A percentile compares a stretch with the other conserved stretches of the same genome.
Evolutionary conservation across 2,797 vertebrate genomes (phyloP).

Genomic region (Acrossocheilus wenchowensis): DNA sequence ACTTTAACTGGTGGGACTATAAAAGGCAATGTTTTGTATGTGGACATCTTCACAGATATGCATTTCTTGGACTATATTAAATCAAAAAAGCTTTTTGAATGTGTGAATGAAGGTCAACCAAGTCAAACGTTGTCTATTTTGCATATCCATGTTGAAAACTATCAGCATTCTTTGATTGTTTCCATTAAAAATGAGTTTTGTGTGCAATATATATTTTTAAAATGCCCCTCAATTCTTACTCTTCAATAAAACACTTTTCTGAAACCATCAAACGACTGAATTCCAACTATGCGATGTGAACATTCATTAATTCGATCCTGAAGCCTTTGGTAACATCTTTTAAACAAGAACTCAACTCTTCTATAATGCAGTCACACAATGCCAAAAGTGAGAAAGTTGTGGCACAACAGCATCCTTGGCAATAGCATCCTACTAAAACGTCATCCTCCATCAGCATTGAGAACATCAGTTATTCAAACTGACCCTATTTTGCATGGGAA

Average conservation of each 20-base stretch:
- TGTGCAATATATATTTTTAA: neutral
- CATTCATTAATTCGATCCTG: conserved; percentile 79
- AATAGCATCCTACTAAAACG: conserved; percentile 35
- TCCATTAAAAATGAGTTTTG: conserved; percentile 1
- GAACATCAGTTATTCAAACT: conserved; percentile 43
- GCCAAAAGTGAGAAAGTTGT: conserved; percentile 56
- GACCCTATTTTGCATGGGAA: conserved; percentile 52
- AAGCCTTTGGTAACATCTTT: conserved; percentile 80
- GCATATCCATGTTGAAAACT: neutral
- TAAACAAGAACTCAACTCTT: conserved; percentile 35
- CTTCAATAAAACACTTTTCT: conserved; percentile 23
- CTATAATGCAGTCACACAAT: conserved; percentile 48
- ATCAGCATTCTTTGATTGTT: conserved; percentile 33
- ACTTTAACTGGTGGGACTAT: conserved; percentile 13
- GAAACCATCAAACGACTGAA: conserved; percentile 41
- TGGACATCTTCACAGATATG: conserved; percentile 54
- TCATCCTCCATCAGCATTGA: conserved; percentile 32
- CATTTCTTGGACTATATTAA: conserved; percentile 37
- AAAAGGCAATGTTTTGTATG: conserved; percentile 36
- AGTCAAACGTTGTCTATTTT: neutral
- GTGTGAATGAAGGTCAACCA: neutral
- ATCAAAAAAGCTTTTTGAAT: conserved; percentile 39
- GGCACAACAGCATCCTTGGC: conserved; percentile 63
- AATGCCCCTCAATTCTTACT: neutral
- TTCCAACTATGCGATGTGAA: conserved; percentile 55